Evolutionary conservation across 2,113 vertebrate species (phyloP).

Genomic region (Physeter macrocephalus): DNA sequence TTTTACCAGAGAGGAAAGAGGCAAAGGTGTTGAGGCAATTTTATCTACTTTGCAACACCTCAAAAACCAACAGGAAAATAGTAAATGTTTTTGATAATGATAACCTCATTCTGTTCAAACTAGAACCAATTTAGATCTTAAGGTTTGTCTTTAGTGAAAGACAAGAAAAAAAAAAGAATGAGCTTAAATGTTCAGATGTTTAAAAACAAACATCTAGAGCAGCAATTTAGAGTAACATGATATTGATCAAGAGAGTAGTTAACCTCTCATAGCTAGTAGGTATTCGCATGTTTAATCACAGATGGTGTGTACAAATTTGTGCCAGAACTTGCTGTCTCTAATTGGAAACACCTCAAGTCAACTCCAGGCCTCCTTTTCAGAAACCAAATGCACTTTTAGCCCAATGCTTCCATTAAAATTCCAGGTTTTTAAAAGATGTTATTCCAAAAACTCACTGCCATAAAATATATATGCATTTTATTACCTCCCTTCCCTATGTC

Average conservation of each 20-base stretch:
- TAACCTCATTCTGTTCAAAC: not conserved
- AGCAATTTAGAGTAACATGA: not conserved
- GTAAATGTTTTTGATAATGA: not conserved
- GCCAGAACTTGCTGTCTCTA: not conserved
- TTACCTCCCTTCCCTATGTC: not conserved
- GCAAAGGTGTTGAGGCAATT: not conserved
- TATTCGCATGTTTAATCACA: not conserved
- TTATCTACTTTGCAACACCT: not conserved
- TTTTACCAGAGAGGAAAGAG: not conserved
- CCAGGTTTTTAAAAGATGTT: not conserved
- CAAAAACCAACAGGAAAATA: not conserved
- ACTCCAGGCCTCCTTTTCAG: not conserved
- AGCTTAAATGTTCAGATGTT: not conserved
- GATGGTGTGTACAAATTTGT: not conserved
- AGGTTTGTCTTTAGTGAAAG: not conserved
- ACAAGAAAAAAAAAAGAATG: not conserved
- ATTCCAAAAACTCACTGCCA: not conserved
- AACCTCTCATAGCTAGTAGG: not conserved
- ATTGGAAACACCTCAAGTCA: not conserved
- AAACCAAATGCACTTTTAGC: not conserved
- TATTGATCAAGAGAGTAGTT: not conserved
- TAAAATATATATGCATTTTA: not conserved
- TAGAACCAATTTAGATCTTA: not conserved
- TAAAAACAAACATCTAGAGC: not conserved
- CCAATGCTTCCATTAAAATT: not conserved